These are phyloP conservation scores for Ispidina picta DNA, from an alignment of 2,797 vertebrate species.

Conservation along the genomic window DNA sequence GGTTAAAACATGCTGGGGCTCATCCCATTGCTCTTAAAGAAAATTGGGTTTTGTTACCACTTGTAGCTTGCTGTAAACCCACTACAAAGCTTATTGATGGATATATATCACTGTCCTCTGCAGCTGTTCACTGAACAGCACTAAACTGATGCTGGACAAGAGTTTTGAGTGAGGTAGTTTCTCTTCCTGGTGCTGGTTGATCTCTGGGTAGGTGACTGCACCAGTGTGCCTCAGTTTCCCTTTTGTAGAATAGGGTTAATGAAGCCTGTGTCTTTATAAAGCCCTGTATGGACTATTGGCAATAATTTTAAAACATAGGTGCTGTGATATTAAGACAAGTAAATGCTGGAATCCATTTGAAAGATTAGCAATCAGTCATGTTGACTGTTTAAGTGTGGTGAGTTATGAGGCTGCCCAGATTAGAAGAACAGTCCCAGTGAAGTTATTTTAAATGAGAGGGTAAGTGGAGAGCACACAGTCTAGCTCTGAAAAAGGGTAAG, in stretches of 20 bases:
- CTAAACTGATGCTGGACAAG: not conserved
- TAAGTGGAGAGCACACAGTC: not conserved
- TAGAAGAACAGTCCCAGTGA: not conserved
- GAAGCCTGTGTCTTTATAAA: not conserved
- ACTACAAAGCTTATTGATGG: not conserved
- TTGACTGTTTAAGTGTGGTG: not conserved
- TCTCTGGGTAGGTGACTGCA: not conserved
- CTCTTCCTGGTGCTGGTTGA: not conserved
- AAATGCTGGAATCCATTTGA: not conserved
- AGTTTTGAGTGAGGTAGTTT: not conserved
- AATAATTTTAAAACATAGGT: not conserved
- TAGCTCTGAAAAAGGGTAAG: not conserved
- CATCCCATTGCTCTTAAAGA: not conserved
- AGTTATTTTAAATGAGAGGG: not conserved
- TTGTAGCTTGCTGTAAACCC: not conserved
- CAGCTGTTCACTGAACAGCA: not conserved
- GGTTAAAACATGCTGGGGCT: not conserved
- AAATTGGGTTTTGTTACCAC: not conserved
- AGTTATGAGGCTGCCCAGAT: not conserved
- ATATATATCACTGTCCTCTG: not conserved
- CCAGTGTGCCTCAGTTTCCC: not conserved
- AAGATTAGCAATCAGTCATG: not conserved
- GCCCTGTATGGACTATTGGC: not conserved
- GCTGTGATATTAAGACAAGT: not conserved
- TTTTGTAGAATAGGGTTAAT: not conserved